phyloP scores from a whole-genome alignment of 2,888 invertebrate species.

The Cryptus viduatorius region DNA sequence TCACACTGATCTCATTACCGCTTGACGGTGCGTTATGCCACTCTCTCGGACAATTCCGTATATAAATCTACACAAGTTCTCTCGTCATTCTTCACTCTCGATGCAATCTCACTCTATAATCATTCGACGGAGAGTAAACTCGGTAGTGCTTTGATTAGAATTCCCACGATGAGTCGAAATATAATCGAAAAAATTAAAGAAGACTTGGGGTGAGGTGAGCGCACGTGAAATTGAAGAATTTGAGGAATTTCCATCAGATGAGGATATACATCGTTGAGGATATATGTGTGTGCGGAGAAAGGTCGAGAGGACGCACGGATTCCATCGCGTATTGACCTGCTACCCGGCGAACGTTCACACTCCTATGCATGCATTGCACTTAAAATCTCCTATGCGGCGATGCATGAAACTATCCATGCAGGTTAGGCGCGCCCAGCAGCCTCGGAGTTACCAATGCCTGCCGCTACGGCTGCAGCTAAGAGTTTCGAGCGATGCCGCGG shows the following conservation, averaged over 20 bases:
- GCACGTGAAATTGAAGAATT: slow-evolving; percentile 42
- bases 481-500: slow-evolving; percentile 29
- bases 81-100: slow-evolving; percentile 29
- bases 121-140: slow-evolving; percentile 24
- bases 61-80: slow-evolving; percentile 28
- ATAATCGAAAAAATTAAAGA: slow-evolving; percentile 56
- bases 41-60: slow-evolving; percentile 47
- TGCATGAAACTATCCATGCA: slow-evolving; percentile 61
- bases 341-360: slow-evolving; percentile 56
- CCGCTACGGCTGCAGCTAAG: not conserved
- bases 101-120: slow-evolving; percentile 52
- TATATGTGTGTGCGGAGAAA: slow-evolving; percentile 46
- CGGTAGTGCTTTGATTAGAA: slow-evolving; percentile 53
- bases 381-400: slow-evolving; percentile 58
- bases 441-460: slow-evolving; percentile 14
- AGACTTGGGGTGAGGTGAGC: not conserved
- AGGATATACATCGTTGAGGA: slow-evolving; percentile 30
- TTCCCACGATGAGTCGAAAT: slow-evolving; percentile 65
- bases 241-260: slow-evolving; percentile 38
- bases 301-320: slow-evolving; percentile 64
- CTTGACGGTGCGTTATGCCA: not conserved
- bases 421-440: slow-evolving; percentile 60
- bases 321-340: slow-evolving; percentile 66
- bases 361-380: slow-evolving; percentile 49
- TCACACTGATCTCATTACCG: slow-evolving; percentile 59